Evolutionary conservation across 2,888 invertebrate species (phyloP), one percentile per base, ranked within the genome.

Genomic region (Hyles lineata): DNA sequence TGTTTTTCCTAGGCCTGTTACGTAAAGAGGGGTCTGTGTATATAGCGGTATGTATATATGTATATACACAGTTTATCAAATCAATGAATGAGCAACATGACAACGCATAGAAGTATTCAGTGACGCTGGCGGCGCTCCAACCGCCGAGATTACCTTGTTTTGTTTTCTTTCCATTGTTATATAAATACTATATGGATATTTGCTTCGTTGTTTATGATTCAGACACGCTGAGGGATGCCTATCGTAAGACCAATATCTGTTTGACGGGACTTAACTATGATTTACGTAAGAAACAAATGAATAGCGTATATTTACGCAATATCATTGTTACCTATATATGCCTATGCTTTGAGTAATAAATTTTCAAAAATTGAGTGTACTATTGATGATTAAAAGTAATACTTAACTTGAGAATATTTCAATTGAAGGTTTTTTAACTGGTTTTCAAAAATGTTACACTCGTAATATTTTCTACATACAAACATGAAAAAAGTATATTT

Each of bases 121-220:
- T n/a, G 35, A 50, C 43, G 67, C 43, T 67, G 67, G 67, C 67
- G 50, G 23, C 21, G 43, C 21, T 67, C 67, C 67, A 67, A 50
- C 67, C 23, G 21, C 43, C 23, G 67, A 21, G 21, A 67, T 67
- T 50, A 67, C 55, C 55, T 55, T 67, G 67, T 67, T 67, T 67
- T 67, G 67, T 67, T 67, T 63, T 67, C 67, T 67, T 67, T 43
- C 23, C 17, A 67, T 67, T 67, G 67, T 67, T 67, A 50, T 67
- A 67, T 67, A 67, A 67, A 67, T 55, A 43, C 15, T 63, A 43
- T 43, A 23, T 67, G 67, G 25, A 67, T 67, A 67, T 67, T 50
- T 67, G 50, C 50, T 23, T 43, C 43, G 50, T 67, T 67, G 67
- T 67, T 67, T 67, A 67, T 50, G 50, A 63, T 63, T 67, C 67